A percentile compares a stretch with the other conserved stretches of the same genome.
These are phyloP conservation scores for Drosophila punjabiensis DNA, from an alignment of 1,140 invertebrate genomes.

Conservation along the genomic window DNA sequence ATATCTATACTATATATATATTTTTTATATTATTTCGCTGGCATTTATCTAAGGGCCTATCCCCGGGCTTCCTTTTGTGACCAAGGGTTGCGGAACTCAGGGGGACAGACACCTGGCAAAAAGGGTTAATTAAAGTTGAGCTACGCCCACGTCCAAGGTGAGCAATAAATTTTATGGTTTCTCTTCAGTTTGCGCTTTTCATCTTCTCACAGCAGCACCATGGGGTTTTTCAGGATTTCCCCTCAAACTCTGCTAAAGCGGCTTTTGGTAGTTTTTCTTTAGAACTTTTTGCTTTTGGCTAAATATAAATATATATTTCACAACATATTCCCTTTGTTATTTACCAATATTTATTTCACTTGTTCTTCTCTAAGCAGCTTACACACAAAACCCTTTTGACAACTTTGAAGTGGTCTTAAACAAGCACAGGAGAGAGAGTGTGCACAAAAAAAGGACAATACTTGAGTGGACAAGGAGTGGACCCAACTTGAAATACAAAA, in stretches of 20 bases:
- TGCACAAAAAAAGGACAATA: slow-evolving; percentile 14
- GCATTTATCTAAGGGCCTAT: slow-evolving; percentile 48
- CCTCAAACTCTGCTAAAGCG: slow-evolving; percentile 10
- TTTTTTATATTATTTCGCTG: slow-evolving; percentile 19
- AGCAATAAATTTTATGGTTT: slow-evolving; percentile 58
- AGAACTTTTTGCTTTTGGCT: slow-evolving; percentile 5
- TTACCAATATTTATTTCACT: slow-evolving; percentile 47
- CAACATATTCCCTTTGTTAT: slow-evolving; percentile 42
- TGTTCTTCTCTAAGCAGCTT: slow-evolving; percentile 46
- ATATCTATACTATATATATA: slow-evolving; percentile 10
- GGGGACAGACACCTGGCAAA: slow-evolving; percentile 23
- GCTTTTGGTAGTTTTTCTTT: slow-evolving; percentile 25
- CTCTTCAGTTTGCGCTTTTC: slow-evolving; percentile 8
- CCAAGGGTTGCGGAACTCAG: neutral
- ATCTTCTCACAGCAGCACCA: neutral
- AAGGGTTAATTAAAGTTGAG: slow-evolving; percentile 63
- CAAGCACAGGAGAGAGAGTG: neutral
- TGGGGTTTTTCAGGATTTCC: neutral
- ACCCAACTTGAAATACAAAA: slow-evolving; percentile 31
- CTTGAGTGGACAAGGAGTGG: slow-evolving; percentile 8
- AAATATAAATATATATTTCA: slow-evolving; percentile 28
- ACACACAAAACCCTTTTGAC: slow-evolving; percentile 32
- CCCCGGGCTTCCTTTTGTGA: slow-evolving; percentile 43
- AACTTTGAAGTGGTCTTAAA: slow-evolving; percentile 29
- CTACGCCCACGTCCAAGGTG: slow-evolving; percentile 46